Evolutionary conservation across 1,140 invertebrate species (phyloP).

Genomic region (Hypsibius dujardini): DNA sequence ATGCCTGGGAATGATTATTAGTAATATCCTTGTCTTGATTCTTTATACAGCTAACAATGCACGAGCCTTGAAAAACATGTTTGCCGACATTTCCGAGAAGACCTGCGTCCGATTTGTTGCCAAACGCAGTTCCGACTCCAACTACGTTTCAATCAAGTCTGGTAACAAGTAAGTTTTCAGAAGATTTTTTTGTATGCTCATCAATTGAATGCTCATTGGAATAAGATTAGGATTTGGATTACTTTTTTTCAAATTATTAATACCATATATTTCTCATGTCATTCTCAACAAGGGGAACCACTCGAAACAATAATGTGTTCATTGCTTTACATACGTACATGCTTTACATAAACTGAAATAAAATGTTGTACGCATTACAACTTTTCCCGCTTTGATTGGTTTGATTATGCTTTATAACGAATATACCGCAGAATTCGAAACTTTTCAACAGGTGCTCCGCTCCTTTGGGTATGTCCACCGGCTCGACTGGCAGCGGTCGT

Average conservation of each 20-base stretch:
- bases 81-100: not conserved
- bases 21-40: not conserved
- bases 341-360: not conserved
- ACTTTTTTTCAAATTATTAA: not conserved
- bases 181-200: too few species aligned
- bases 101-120: not conserved
- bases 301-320: not conserved
- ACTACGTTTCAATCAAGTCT: constrained; percentile 5
- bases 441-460: constrained; percentile 3
- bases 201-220: too few species aligned
- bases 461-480: constrained; percentile 9
- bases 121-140: not conserved
- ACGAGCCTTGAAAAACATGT: constrained; percentile 5
- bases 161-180: not conserved
- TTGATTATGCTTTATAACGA: not conserved
- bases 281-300: not conserved
- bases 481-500: not conserved
- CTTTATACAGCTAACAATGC: not conserved
- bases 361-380: not conserved
- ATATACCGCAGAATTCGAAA: not conserved
- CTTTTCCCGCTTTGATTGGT: not conserved
- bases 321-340: not conserved
- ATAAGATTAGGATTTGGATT: not conserved
- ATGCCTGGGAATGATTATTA: not conserved
- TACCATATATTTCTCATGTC: not conserved